Conservation (phyloP, 2,888 invertebrate species). For the Andricus quercusramuli region DNA sequence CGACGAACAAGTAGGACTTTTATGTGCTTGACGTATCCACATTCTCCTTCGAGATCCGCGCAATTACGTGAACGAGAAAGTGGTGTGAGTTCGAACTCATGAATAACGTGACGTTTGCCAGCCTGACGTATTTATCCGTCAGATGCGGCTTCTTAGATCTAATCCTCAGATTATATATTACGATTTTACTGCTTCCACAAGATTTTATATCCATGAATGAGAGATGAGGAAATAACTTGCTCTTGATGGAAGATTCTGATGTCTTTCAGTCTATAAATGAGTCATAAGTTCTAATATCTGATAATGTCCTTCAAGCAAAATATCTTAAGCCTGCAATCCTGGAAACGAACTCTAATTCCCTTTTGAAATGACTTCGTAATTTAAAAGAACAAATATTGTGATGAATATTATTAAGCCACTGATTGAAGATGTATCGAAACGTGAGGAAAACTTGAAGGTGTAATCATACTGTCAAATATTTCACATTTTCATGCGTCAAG, state of each 20-base stretch:
- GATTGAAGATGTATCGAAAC: neutral
- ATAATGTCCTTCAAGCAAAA: neutral
- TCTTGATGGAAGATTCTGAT: neutral
- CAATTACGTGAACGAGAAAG: constrained; percentile 32
- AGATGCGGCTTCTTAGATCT: neutral
- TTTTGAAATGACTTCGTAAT: neutral
- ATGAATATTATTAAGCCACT: too few relatives aligned
- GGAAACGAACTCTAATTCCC: neutral
- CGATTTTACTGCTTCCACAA: neutral
- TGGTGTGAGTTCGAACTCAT: constrained; percentile 27
- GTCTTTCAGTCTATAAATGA: neutral
- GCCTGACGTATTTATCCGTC: constrained; percentile 1
- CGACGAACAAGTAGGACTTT: neutral
- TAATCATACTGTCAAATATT: neutral
- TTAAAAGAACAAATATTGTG: neutral
- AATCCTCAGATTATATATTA: constrained; percentile 12
- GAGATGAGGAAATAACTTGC: neutral
- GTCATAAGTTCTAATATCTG: neutral
- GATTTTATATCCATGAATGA: neutral
- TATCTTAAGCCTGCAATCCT: neutral
- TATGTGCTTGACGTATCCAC: constrained; percentile 8
- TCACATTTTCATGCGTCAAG: constrained; percentile 3
- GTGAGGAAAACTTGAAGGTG: neutral
- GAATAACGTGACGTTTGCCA: constrained; percentile 14
- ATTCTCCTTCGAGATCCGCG: constrained; percentile 19